Base-by-base conservation (phyloP, 2,797 vertebrate genomes). In the Phalloptychus januarius region DNA sequence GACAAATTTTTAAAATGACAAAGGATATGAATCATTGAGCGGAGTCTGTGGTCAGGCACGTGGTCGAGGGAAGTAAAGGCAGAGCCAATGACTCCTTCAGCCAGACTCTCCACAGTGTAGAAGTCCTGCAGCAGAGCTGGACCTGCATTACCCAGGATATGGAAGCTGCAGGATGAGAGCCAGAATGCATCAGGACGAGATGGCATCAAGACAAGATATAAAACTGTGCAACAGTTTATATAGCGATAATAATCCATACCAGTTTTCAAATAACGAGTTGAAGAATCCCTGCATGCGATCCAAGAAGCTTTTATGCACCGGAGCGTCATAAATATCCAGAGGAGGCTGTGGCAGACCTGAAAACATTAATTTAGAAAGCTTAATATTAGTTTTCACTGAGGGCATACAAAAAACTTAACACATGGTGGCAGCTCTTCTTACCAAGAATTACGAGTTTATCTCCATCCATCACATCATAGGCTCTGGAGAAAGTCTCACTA, bases 251-350 rank as follows among this genome's bases (percentile, higher is more conserved):
- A 5, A 42, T 67, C 77, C 95, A 96, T 89, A 99, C 98, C 98
- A 98, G 95, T 97, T 98, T 80, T 99, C 98, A 31, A 97, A 98
- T 28, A 98, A 92, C 0, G 96, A 96, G 83, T 90, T 94, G 82
- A 99, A 97, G 95, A 99, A 99, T 54, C 97, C 96, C 91, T 99
- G 98, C 97, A 99, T 98, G 81, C 97, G 96, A 91, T 99, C 98
- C 78, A 97, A 87, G 74, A 93, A 89, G 0, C 95, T 97, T 95
- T 95, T 97, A 79, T 97, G 97, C 86, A 97, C 96, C 0, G 97
- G 97, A 79, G 96, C 88, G 86, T 99, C 97, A 50, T 96, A 97
- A 84, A 96, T 87, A 83, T 98, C 98, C 89, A 97, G 82, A 72
- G 96, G 85, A 72, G 95, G 95, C 78, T 97, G 97, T 86, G 96